A percentile compares a stretch with the other conserved stretches of the same genome.
phyloP scores from a whole-genome alignment of 2,113 vertebrate genomes.

The Plestiodon gilberti region DNA sequence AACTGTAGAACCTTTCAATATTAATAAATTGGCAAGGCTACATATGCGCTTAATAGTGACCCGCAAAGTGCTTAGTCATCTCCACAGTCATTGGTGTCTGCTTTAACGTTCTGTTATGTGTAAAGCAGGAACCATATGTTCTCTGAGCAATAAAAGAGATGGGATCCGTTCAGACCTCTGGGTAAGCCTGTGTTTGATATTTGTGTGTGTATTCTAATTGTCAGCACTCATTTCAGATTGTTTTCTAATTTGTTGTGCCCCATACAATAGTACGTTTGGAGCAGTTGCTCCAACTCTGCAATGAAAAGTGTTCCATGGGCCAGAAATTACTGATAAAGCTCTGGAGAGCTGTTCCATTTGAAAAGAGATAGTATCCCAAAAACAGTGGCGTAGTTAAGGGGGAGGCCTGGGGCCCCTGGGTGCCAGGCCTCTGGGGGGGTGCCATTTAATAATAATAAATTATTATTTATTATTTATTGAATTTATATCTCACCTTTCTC shows the following conservation, averaged over 20 bases:
- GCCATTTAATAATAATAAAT: too few relatives aligned
- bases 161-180: slow-evolving; percentile 17
- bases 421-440: too few relatives aligned
- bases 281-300: background rate
- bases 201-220: background rate
- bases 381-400: too few relatives aligned
- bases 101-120: slow-evolving; percentile 8
- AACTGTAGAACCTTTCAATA: slow-evolving; percentile 74
- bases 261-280: background rate
- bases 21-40: slow-evolving; percentile 69
- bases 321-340: background rate
- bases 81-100: slow-evolving; percentile 51
- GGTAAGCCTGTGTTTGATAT: background rate
- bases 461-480: too few relatives aligned
- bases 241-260: background rate
- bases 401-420: too few relatives aligned
- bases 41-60: slow-evolving; percentile 59
- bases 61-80: slow-evolving; percentile 76
- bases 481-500: too few relatives aligned
- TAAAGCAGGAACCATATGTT: slow-evolving; percentile 12
- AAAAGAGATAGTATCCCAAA: background rate
- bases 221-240: background rate
- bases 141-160: background rate
- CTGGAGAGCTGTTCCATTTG: background rate
- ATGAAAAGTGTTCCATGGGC: background rate